A percentile compares a stretch with the other conserved stretches of the same genome.
These are phyloP conservation scores for Drosophila mojavensis DNA, from an alignment of 1,140 invertebrate genomes.

Conservation along the genomic window DNA sequence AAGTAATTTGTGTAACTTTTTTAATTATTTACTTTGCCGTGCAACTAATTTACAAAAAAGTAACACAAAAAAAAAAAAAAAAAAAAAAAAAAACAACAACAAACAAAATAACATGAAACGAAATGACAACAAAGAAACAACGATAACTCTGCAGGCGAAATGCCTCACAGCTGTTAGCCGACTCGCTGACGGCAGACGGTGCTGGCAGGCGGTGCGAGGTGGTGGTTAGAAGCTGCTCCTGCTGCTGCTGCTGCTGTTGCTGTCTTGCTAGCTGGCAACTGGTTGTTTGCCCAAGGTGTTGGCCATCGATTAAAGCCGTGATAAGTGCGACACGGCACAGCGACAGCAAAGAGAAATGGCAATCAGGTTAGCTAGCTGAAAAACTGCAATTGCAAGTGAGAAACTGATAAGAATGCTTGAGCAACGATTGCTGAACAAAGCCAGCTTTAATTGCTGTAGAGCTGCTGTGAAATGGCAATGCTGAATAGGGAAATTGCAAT, in stretches of 20 bases:
- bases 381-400: background rate
- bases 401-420: background rate
- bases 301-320: constrained; percentile 53
- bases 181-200: too few relatives aligned
- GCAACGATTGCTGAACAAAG: background rate
- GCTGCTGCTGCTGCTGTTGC: background rate
- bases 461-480: too few relatives aligned
- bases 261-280: background rate
- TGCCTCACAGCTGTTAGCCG: constrained; percentile 36
- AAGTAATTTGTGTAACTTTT: constrained; percentile 72
- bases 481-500: too few relatives aligned
- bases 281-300: constrained; percentile 20
- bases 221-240: background rate
- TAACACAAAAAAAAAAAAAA: constrained; percentile 2
- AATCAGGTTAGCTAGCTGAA: background rate
- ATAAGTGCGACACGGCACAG: constrained; percentile 41
- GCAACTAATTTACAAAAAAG: constrained; percentile 28
- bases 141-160: constrained; percentile 33
- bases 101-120: background rate
- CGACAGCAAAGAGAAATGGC: background rate
- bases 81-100: constrained; percentile 8
- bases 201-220: constrained; percentile 3
- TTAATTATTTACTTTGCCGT: constrained; percentile 62
- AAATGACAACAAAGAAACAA: constrained; percentile 9
- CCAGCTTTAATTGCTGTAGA: too few relatives aligned